Conservation (phyloP, 2,113 vertebrate genomes). For the Ceyx margarethae region DNA sequence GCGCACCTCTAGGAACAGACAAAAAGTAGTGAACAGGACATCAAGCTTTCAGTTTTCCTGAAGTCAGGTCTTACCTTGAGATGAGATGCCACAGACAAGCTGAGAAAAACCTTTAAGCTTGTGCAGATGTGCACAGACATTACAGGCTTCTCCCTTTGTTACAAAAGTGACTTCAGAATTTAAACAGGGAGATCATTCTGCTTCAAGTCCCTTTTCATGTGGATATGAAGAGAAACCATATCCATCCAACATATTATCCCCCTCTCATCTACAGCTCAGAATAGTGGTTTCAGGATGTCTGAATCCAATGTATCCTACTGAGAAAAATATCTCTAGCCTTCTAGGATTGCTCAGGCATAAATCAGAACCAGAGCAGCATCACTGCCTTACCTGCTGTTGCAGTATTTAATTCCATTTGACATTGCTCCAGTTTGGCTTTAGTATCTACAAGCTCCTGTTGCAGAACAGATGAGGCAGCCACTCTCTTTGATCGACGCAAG, state of each 20-base stretch:
- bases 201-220: not conserved
- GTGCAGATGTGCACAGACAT: not conserved
- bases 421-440: constrained; percentile 80
- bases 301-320: not conserved
- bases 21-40: not conserved
- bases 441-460: constrained; percentile 65
- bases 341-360: not conserved
- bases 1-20: constrained; percentile 75
- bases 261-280: not conserved
- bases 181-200: not conserved
- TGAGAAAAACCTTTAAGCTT: not conserved
- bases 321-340: not conserved
- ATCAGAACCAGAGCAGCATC: not conserved
- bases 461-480: constrained; percentile 13
- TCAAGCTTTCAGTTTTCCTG: not conserved
- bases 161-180: not conserved
- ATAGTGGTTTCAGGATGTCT: not conserved
- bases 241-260: not conserved
- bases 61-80: not conserved
- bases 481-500: constrained; percentile 80
- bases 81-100: not conserved
- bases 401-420: constrained; percentile 69
- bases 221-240: not conserved
- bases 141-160: not conserved
- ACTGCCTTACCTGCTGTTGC: constrained; percentile 74